phyloP scores from a whole-genome alignment of 2,113 vertebrate genomes.

The Hypocryptadius cinnamomeus region DNA sequence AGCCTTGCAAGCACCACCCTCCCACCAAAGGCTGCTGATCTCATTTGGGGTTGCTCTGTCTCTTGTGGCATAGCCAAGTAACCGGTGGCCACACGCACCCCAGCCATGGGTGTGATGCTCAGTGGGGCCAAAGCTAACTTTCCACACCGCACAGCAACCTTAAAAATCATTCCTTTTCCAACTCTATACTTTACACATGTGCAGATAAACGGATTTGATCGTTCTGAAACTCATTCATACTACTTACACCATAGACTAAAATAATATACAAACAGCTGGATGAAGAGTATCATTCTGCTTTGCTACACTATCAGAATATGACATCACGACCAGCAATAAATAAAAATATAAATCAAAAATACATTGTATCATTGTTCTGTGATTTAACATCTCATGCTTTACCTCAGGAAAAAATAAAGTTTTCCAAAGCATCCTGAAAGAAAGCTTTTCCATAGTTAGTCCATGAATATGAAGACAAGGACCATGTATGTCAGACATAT shows the following conservation, averaged over 20 bases:
- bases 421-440: constrained; percentile 14
- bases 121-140: background rate
- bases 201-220: background rate
- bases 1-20: background rate
- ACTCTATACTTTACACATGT: background rate
- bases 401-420: background rate
- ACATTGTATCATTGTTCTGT: background rate
- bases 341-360: constrained; percentile 32
- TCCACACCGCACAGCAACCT: background rate
- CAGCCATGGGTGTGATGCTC: background rate
- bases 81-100: background rate
- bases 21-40: background rate
- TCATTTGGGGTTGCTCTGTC: background rate
- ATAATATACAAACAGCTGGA: background rate
- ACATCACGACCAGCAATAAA: constrained; percentile 32
- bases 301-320: background rate
- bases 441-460: background rate
- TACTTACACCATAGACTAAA: background rate
- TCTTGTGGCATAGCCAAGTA: background rate
- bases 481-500: background rate
- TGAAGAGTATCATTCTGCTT: background rate
- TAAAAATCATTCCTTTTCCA: background rate
- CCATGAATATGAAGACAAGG: constrained; percentile 25
- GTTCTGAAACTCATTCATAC: background rate
- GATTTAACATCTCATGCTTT: background rate